Evolutionary conservation across 2,113 vertebrate species (phyloP).

Genomic region (Corythornis madagascariensis): DNA sequence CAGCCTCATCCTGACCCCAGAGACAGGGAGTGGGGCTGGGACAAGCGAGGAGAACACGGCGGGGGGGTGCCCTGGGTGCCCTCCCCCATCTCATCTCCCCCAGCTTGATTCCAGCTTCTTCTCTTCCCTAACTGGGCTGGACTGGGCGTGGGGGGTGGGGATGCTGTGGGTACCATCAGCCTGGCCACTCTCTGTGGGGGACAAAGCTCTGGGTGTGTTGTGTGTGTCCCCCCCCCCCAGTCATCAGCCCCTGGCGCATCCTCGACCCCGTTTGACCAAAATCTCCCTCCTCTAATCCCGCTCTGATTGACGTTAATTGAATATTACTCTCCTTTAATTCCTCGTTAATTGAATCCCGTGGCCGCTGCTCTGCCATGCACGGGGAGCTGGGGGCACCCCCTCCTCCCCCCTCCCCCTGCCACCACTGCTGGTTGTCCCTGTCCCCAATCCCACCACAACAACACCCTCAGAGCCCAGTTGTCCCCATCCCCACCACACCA

Average conservation of each 20-base stretch:
- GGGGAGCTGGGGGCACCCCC: not conserved
- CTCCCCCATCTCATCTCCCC: not conserved
- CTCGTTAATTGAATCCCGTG: not conserved
- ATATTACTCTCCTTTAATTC: not conserved
- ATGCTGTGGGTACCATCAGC: not conserved
- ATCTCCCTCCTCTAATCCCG: not conserved
- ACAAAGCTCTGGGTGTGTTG: not conserved
- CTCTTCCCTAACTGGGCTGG: not conserved
- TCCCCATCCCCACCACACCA: not conserved
- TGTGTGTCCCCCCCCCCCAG: not conserved
- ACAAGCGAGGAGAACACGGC: too few relatives aligned
- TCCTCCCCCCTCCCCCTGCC: not conserved
- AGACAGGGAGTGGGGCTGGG: not conserved
- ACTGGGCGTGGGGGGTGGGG: not conserved
- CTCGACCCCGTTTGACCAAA: not conserved
- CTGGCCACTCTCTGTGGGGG: not conserved
- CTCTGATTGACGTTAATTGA: not conserved
- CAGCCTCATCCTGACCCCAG: not conserved
- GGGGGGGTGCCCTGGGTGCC: too few relatives aligned
- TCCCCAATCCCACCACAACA: not conserved
- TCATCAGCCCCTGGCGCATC: not conserved
- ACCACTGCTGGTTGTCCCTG: too few relatives aligned
- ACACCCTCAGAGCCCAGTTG: fast-evolving
- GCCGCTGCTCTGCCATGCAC: not conserved
- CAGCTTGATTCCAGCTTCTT: not conserved